phyloP scores from a whole-genome alignment of 2,888 invertebrate genomes.

The Eupithecia abbreviata region DNA sequence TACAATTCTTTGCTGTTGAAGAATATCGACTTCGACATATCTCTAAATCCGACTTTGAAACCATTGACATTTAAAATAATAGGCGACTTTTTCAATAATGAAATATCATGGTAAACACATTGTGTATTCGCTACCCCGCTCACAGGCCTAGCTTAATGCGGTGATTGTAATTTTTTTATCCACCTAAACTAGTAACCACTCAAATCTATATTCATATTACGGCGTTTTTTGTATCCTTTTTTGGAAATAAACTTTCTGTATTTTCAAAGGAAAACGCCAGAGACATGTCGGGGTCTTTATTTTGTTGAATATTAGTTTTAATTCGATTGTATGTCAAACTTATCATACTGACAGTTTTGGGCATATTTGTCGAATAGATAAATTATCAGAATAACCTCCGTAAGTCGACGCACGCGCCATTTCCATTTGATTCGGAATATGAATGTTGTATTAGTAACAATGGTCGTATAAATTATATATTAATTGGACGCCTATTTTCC shows the following conservation, averaged over 20 bases:
- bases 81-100: too few species aligned
- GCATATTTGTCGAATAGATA: not conserved
- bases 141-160: too few species aligned
- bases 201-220: too few species aligned
- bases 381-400: not conserved
- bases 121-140: too few species aligned
- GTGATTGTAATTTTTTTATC: too few species aligned
- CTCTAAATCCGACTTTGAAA: not conserved
- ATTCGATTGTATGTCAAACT: not conserved
- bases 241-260: too few species aligned
- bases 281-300: not conserved
- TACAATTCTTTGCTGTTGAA: not conserved
- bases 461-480: conserved; percentile 16
- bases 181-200: too few species aligned
- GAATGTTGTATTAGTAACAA: conserved; percentile 17
- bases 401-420: conserved; percentile 32
- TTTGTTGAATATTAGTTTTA: not conserved
- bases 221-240: too few species aligned
- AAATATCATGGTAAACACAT: too few species aligned
- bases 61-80: not conserved
- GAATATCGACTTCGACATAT: not conserved
- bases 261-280: not conserved
- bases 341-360: not conserved
- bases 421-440: conserved; percentile 17
- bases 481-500: conserved; percentile 23